Percentiles rank a stretch among this genome's conserved stretches.
phyloP scores from a whole-genome alignment of 2,113 vertebrate species.

The Theristicus caerulescens region DNA sequence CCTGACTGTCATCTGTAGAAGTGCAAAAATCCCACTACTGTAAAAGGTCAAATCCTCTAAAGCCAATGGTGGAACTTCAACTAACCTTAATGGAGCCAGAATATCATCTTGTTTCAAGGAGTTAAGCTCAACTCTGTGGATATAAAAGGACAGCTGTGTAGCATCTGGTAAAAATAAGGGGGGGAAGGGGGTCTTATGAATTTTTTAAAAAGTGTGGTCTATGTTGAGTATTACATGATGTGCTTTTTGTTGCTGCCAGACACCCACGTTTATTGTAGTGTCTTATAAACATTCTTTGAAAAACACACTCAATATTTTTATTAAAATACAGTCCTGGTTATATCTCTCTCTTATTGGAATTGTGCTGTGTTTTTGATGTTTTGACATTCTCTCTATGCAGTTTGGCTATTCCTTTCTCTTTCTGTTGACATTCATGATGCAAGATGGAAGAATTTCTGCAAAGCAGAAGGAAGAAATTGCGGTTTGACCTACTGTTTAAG shows the following conservation, averaged over 20 bases:
- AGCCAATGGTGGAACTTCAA: not conserved
- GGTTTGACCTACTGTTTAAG: not conserved
- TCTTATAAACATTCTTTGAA: not conserved
- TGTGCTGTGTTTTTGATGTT: not conserved
- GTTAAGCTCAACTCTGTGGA: not conserved
- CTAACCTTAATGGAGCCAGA: not conserved
- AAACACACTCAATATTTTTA: not conserved
- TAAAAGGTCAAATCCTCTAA: not conserved
- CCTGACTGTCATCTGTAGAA: not conserved
- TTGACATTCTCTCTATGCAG: not conserved
- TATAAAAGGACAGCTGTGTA: not conserved
- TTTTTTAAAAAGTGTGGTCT: not conserved
- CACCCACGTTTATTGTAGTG: not conserved
- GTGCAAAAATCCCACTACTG: not conserved
- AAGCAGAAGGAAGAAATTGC: not conserved
- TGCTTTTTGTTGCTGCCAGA: not conserved
- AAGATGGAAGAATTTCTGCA: not conserved
- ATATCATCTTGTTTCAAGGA: not conserved
- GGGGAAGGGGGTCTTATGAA: fast-evolving
- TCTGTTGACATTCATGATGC: not conserved
- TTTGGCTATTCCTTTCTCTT: not conserved
- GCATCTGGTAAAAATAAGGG: not conserved
- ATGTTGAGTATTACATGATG: not conserved
- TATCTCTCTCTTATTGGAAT: not conserved
- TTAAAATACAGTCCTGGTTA: not conserved